Base-by-base conservation (phyloP, 2,888 invertebrate genomes). In the Osedax fenrisi region DNA sequence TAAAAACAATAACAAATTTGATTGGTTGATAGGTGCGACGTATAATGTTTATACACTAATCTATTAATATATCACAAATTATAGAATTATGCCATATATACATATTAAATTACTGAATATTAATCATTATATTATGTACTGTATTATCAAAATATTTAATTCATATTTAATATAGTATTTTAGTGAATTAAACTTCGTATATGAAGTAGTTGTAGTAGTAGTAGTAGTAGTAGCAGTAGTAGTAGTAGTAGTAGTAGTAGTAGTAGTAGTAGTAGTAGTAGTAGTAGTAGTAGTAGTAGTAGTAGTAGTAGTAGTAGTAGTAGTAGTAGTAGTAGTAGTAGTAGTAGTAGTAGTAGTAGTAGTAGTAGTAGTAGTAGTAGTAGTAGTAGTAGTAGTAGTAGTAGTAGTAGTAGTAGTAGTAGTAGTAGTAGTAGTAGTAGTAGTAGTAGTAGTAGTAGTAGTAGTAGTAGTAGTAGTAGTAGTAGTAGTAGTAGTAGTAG, bases 331-430 rank as follows among this genome's bases (percentile, higher is more conserved):
- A 64, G 64, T 21, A 64, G 64, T 64, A 64, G 64, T n/a, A 64
- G 64, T 64, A 64, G 64, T 21, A 64, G 64, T 64, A 21, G 64
- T 21, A 64, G 64, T 64, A 64, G 64, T 21, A 64, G 64, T 64
- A 64, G 23, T 21, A 64, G 64, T 64, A 64, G 64, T 0, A 64
- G 64, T 64, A 64, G 64, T 21, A n/a, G 64, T 64, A 64, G 64
- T 21, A 64, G n/a, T 23, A 21, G 23, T 13, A n/a, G 64, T 64
- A 64, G 64, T 21, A 64, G 64, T 64, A 64, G 64, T 21, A 64
- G 64, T 64, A 64, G 64, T 21, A 64, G 64, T 64, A 64, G 64
- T 21, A 64, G 64, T 64, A 64, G 64, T 21, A 64, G 64, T 64
- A 64, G 64, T 21, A 64, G 0, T 64, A 64, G 64, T 21, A 64